These are phyloP conservation scores for Acronicta leporina DNA, from an alignment of 2,888 invertebrate species.

Conservation along the genomic window DNA sequence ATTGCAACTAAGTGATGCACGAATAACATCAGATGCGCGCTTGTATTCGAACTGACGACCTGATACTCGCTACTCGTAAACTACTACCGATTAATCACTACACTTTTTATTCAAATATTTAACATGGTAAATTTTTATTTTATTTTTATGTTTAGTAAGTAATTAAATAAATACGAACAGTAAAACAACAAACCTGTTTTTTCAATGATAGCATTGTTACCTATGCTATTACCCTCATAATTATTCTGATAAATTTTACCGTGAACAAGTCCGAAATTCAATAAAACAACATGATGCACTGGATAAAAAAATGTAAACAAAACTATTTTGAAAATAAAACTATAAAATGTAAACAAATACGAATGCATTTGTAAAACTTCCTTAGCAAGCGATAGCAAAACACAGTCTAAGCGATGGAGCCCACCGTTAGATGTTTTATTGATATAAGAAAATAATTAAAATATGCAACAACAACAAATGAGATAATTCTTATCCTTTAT, in stretches of 20 bases:
- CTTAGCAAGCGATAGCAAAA: slow-evolving; percentile 18
- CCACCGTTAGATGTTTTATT: slow-evolving; percentile 26
- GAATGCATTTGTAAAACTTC: slow-evolving; percentile 28
- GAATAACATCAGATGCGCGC: too few relatives aligned
- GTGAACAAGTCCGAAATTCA: slow-evolving; percentile 4
- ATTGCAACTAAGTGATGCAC: too few relatives aligned
- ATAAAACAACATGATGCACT: slow-evolving; percentile 12
- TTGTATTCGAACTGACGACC: too few relatives aligned
- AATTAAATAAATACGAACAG: too few relatives aligned
- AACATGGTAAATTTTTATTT: too few relatives aligned
- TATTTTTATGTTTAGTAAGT: too few relatives aligned
- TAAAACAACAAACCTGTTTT: slow-evolving; percentile 25
- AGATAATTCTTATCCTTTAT: slow-evolving; percentile 15
- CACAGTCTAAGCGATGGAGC: slow-evolving; percentile 22
- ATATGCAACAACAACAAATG: slow-evolving; percentile 26
- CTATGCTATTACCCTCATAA: slow-evolving; percentile 13
- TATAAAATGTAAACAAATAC: slow-evolving; percentile 9
- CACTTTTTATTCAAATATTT: too few relatives aligned
- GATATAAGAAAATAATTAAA: slow-evolving; percentile 24
- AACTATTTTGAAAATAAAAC: slow-evolving; percentile 16
- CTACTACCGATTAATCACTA: too few relatives aligned
- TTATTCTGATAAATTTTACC: background rate
- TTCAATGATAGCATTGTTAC: background rate
- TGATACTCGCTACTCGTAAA: too few relatives aligned
- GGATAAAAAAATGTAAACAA: slow-evolving; percentile 12